phyloP scores from a whole-genome alignment of 2,797 vertebrate species.

The Oreochromis mossambicus region DNA sequence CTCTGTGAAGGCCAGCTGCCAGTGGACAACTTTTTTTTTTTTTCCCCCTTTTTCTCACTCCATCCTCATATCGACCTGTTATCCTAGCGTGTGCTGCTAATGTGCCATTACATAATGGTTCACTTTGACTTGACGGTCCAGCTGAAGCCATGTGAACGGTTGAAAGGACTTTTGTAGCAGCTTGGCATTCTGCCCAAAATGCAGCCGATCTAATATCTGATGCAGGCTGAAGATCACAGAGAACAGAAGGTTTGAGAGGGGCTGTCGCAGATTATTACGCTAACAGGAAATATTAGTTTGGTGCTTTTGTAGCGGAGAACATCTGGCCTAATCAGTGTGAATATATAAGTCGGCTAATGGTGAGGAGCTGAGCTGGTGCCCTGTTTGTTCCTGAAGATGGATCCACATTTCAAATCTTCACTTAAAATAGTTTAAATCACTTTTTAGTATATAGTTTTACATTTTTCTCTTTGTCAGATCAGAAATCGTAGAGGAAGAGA shows the following conservation, averaged over 20 bases:
- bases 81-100: conserved; percentile 21
- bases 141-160: neutral
- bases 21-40: neutral
- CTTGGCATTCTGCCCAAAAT: neutral
- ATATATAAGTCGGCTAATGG: neutral
- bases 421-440: neutral
- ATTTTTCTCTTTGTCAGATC: neutral
- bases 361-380: neutral
- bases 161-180: neutral
- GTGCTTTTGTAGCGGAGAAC: neutral
- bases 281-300: neutral
- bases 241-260: neutral
- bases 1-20: conserved; percentile 35
- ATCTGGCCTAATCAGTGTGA: neutral
- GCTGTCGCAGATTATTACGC: neutral
- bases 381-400: neutral
- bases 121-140: conserved; percentile 11
- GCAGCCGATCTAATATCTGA: neutral
- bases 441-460: neutral
- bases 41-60: neutral
- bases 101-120: conserved; percentile 44
- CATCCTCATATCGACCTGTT: conserved; percentile 33
- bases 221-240: neutral
- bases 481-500: neutral
- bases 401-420: neutral